phyloP scores from a whole-genome alignment of 2,797 vertebrate species.

The Cirrhinus mrigala region DNA sequence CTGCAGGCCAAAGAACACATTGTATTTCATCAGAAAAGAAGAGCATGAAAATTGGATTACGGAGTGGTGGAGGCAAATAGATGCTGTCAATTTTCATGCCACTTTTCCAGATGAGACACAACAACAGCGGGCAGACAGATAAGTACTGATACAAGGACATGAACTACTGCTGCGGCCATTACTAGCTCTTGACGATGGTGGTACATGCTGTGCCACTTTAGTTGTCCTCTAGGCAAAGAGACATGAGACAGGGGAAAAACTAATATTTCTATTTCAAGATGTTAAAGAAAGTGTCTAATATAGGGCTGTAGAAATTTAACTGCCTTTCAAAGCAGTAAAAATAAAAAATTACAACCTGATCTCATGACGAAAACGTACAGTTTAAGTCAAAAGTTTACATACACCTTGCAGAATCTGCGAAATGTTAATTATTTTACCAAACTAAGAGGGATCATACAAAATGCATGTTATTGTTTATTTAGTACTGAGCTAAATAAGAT shows the following conservation, averaged over 20 bases:
- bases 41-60: conserved; percentile 14
- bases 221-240: background rate
- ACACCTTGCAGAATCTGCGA: too few species aligned
- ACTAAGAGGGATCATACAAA: too few species aligned
- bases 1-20: background rate
- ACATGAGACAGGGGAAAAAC: background rate
- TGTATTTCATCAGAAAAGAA: conserved; percentile 4
- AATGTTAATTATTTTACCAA: too few species aligned
- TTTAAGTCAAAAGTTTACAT: too few species aligned
- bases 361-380: too few species aligned
- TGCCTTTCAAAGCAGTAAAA: background rate
- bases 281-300: background rate
- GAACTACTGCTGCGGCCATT: conserved; percentile 1
- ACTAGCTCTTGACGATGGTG: background rate
- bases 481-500: too few species aligned
- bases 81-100: conserved; percentile 13
- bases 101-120: conserved; percentile 36
- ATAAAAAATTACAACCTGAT: too few species aligned
- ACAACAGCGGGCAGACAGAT: conserved; percentile 25
- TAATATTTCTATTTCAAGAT: background rate
- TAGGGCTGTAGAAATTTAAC: background rate
- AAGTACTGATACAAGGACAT: conserved; percentile 14
- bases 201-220: conserved; percentile 7
- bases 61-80: background rate
- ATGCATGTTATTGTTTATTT: too few species aligned